phyloP scores from a whole-genome alignment of 2,888 invertebrate species.

The Cetonia aurata region DNA sequence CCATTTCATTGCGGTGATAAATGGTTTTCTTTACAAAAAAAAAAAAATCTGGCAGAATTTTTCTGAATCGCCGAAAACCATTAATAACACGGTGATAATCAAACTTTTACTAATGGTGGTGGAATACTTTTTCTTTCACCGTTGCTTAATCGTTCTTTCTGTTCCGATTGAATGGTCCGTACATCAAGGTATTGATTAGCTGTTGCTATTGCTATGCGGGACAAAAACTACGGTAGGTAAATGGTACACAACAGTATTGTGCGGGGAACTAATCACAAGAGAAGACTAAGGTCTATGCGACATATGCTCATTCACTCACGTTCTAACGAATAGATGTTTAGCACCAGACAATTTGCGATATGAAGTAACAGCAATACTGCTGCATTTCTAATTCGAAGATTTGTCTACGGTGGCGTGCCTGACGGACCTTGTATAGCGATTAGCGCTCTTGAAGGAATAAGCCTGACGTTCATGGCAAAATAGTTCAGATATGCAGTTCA shows the following conservation, averaged over 20 bases:
- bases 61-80: constrained; percentile 40
- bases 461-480: constrained; percentile 1
- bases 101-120: constrained; percentile 1
- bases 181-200: constrained; percentile 36
- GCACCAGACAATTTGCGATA: constrained; percentile 43
- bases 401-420: no score
- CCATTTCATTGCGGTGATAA: constrained; percentile 40
- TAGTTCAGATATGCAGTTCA: no score
- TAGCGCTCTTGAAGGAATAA: constrained; percentile 17
- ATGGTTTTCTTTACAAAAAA: constrained; percentile 16
- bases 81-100: constrained; percentile 35
- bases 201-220: background rate
- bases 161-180: constrained; percentile 31
- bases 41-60: constrained; percentile 40
- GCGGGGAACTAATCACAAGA: constrained; percentile 42
- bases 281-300: constrained; percentile 32
- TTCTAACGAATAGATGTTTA: constrained; percentile 50
- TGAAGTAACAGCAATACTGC: constrained; percentile 24
- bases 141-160: background rate
- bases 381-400: constrained; percentile 28
- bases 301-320: constrained; percentile 49
- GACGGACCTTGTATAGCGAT: no score
- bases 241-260: constrained; percentile 8
- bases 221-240: background rate
- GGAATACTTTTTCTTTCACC: constrained; percentile 2